phyloP scores from a whole-genome alignment of 2,797 vertebrate species.

The Chloroceryle amazona region DNA sequence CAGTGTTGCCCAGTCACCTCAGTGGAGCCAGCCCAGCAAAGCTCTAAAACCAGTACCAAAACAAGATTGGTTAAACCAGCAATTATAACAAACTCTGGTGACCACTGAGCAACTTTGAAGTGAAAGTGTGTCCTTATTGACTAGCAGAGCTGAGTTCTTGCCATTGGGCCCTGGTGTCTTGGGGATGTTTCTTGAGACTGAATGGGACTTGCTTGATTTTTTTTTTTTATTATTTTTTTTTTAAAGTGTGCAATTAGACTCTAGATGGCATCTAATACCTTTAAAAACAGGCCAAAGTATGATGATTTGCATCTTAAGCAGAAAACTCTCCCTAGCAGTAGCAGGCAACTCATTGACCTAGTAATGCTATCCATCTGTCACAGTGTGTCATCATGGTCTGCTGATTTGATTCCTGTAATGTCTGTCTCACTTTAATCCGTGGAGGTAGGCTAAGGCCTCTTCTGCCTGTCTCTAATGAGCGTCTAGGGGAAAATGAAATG shows the following conservation, averaged over 20 bases:
- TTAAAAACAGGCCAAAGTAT: slow-evolving; percentile 27
- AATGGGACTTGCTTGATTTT: slow-evolving; percentile 40
- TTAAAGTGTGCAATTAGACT: neutral
- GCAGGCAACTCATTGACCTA: slow-evolving; percentile 65
- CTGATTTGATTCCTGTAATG: slow-evolving; percentile 50
- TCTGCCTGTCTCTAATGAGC: slow-evolving; percentile 12
- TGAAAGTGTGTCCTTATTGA: slow-evolving; percentile 13
- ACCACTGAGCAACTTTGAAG: slow-evolving; percentile 43
- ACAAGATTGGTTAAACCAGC: slow-evolving; percentile 22
- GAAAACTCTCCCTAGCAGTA: slow-evolving; percentile 46
- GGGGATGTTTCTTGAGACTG: slow-evolving; percentile 57
- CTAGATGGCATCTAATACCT: slow-evolving; percentile 17
- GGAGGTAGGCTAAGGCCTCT: slow-evolving; percentile 48
- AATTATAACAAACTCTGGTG: slow-evolving; percentile 24
- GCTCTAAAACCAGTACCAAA: slow-evolving; percentile 48
- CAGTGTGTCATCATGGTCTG: slow-evolving; percentile 60
- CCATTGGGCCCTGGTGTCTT: slow-evolving; percentile 36
- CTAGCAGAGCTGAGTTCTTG: slow-evolving; percentile 47
- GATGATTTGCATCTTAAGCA: slow-evolving; percentile 19
- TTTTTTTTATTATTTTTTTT: neutral
- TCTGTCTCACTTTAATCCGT: slow-evolving; percentile 52
- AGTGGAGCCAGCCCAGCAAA: slow-evolving; percentile 71
- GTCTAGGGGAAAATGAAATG: neutral
- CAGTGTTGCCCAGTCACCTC: slow-evolving; percentile 78
- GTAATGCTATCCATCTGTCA: slow-evolving; percentile 67